A percentile compares a stretch with the other conserved stretches of the same genome.
phyloP scores from a whole-genome alignment of 1,140 invertebrate species.

The Macrocentrus cingulum region DNA sequence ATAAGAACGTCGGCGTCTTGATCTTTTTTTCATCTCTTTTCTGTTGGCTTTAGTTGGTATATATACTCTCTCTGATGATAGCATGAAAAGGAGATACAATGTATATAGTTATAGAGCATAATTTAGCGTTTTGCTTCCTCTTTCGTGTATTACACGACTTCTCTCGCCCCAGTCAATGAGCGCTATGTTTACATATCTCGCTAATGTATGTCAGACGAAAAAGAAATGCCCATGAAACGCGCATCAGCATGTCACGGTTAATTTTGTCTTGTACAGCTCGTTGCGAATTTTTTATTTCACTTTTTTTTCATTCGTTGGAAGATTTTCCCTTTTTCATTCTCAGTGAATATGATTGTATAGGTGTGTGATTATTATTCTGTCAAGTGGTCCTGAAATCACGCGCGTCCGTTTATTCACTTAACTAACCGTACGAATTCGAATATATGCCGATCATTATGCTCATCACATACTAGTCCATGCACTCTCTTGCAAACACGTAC shows the following conservation, averaged over 20 bases:
- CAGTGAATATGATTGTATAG: too few species aligned
- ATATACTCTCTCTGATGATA: neutral
- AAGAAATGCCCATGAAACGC: constrained; percentile 18
- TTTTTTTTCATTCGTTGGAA: neutral
- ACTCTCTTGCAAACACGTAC: constrained; percentile 1
- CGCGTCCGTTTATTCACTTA: constrained; percentile 7
- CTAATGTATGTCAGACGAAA: constrained; percentile 13
- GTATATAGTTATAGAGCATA: constrained; percentile 7
- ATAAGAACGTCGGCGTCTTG: constrained; percentile 35
- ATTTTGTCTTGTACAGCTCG: neutral
- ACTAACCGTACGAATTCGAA: neutral
- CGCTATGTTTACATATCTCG: constrained; percentile 5
- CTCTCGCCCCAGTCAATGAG: constrained; percentile 20
- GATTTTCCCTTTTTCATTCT: too few species aligned
- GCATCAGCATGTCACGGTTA: constrained; percentile 4
- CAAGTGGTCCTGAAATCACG: constrained; percentile 5
- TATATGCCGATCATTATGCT: constrained; percentile 4
- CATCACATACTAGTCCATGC: constrained; percentile 1
- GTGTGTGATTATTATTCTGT: constrained; percentile 6
- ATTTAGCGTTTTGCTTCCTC: constrained; percentile 1
- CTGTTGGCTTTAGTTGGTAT: constrained; percentile 2
- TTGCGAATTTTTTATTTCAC: neutral
- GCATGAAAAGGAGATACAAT: neutral
- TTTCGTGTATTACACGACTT: constrained; percentile 11
- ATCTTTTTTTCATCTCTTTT: constrained; percentile 9